phyloP scores from a whole-genome alignment of 1,140 invertebrate species.

The Gonatopus flavifemur region DNA sequence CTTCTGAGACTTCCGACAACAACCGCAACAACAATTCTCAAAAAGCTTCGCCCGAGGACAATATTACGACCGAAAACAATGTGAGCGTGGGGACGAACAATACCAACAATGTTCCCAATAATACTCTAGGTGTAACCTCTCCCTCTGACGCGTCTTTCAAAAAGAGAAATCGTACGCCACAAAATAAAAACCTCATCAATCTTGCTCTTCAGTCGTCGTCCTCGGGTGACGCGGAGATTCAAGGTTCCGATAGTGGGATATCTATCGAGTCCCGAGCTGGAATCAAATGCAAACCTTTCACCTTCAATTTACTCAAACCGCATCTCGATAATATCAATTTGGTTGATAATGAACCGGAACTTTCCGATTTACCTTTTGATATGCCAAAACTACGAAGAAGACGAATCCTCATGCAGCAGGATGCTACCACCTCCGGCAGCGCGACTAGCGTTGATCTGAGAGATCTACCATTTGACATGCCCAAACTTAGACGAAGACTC shows the following conservation, averaged over 20 bases:
- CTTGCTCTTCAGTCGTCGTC: constrained; percentile 65
- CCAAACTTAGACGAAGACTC: constrained; percentile 75
- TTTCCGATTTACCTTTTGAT: constrained; percentile 80
- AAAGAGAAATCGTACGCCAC: constrained; percentile 67
- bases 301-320: constrained; percentile 62
- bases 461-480: constrained; percentile 86
- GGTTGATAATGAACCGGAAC: constrained; percentile 59
- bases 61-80: constrained; percentile 55
- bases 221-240: constrained; percentile 71
- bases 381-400: constrained; percentile 84
- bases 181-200: constrained; percentile 77
- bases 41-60: constrained; percentile 69
- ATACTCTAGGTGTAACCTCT: constrained; percentile 56
- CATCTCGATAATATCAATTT: constrained; percentile 56
- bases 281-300: constrained; percentile 64
- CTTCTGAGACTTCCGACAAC: constrained; percentile 75
- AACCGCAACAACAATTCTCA: constrained; percentile 77
- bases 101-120: constrained; percentile 37
- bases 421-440: constrained; percentile 69
- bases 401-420: constrained; percentile 60
- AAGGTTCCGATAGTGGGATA: constrained; percentile 83
- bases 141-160: constrained; percentile 50
- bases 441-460: constrained; percentile 74
- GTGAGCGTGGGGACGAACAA: constrained; percentile 32
- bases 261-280: constrained; percentile 78